Evolutionary conservation across 2,888 invertebrate genomes (phyloP), one percentile per base, ranked within the genome.

Genomic region (Chrysomela aeneicollis): DNA sequence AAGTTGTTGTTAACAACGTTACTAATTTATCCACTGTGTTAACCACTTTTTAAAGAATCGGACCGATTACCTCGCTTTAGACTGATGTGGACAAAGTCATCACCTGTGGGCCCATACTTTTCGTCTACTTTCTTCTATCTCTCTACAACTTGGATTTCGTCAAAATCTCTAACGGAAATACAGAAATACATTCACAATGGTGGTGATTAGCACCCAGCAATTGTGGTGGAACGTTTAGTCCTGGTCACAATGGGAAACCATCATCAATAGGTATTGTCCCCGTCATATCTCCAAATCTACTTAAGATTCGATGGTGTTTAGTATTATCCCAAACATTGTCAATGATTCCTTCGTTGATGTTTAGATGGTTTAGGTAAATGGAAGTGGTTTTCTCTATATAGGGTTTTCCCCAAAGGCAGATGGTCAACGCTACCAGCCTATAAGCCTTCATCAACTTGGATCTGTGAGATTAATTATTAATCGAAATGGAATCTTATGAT

Each of bases 251-350:
- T 52, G 49, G 50, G 53, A 59, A 59, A 59, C 59, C 59, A 63
- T 67, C 59, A 61, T n/a, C n/a, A n/a, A n/a, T n/a, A n/a, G n/a
- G 58, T 51, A 61, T 67, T 63, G 63, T 66, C 60, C 63, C 52
- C 49, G 37, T 63, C 59, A 42, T 42, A 53, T 46, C 30, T 26
- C 46, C 15, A 51, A 60, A 65, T 65, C 53, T 61, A 54, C 61
- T 65, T 54, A 50, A 50, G 53, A 30, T 32, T 35, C 30, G 59
- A 61, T 54, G 30, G 61, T 59, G 54, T 37, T 63, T 59, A 57
- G 54, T 59, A 54, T 63, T 54, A 63, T 63, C 54, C 59, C 37
- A 59, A 63, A 63, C 55, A 63, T 46, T 17, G 52, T 59, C 59
- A 59, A 63, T 63, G 46, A 57, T 57, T 57, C 57, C 22, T 22